Base-by-base conservation (phyloP, 2,888 invertebrate genomes). In the Philonicus albiceps region DNA sequence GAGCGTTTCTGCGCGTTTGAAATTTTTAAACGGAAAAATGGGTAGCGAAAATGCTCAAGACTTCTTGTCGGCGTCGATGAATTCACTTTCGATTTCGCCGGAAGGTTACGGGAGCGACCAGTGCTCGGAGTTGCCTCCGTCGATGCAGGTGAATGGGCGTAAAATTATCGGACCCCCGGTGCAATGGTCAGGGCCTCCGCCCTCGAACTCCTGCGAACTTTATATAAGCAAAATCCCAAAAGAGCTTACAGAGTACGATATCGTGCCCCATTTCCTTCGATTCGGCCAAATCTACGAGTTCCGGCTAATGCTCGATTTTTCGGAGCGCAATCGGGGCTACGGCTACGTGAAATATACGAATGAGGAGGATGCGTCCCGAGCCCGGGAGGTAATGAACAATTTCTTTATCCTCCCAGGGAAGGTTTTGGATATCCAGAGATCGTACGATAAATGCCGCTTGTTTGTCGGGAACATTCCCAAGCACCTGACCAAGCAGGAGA, bases 281-380 rank as follows among this genome's bases (percentile, higher is more conserved):
- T 91, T 90, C 85, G 91, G 91, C 0, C 87, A 87, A 19, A 89
- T 91, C n/a, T 91, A 91, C 75, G 90, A 90, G 86, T 90, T 91
- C 55, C 90, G 91, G 0, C 86, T 91, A 1, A 90, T 90, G 11
- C 89, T 90, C 87, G 90, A 91, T 75, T 90, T 90, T 85, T 89
- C 89, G 85, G 89, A 90, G 22, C 86, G 87, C 1, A 90, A 90
- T 85, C 89, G 91, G 4, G 91, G 91, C 8, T 91, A 90, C 85
- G 90, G 89, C 0, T 91, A 90, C 78, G 89, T 91, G 3, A 89
- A 89, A 49, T 90, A 90, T 87, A 89, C 90, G 1, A 90, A 88
- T 4, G 90, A 90, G 81, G 89, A 89, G 11, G 90, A 90, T 34
- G 90, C 91, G 2, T 88, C 87, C 0, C 88, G 89, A 40, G 90